These are phyloP conservation scores for Eilema caniola DNA, from an alignment of 2,888 invertebrate genomes.

Conservation along the genomic window DNA sequence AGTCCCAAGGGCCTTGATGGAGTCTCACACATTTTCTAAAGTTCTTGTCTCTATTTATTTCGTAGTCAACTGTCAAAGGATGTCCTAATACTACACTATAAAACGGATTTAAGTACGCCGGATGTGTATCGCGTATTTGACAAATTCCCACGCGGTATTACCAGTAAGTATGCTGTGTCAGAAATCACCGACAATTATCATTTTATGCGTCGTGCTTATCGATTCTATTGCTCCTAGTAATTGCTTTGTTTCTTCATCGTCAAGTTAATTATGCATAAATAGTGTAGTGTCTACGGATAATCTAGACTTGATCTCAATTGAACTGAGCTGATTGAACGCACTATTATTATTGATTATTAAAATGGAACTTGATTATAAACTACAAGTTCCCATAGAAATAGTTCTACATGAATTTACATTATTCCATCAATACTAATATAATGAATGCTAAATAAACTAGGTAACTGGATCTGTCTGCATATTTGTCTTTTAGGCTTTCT, in stretches of 20 bases:
- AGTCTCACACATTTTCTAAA: not conserved
- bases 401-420: not conserved
- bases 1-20: not conserved
- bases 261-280: slow-evolving; percentile 13
- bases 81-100: not conserved
- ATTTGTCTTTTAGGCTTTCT: too few relatives aligned
- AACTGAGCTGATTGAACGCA: slow-evolving; percentile 2
- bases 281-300: slow-evolving; percentile 4
- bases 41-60: not conserved
- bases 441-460: too few relatives aligned
- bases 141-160: slow-evolving; percentile 45
- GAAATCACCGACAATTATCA: slow-evolving; percentile 49
- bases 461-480: too few relatives aligned
- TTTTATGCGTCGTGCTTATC: slow-evolving; percentile 41
- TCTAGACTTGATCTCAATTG: slow-evolving; percentile 8
- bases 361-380: not conserved
- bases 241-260: slow-evolving; percentile 42
- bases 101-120: not conserved
- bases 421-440: not conserved
- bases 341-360: not conserved
- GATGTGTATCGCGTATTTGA: slow-evolving; percentile 19
- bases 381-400: not conserved
- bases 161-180: slow-evolving; percentile 12
- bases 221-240: slow-evolving; percentile 32
- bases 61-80: not conserved